Evolutionary conservation across 1,140 invertebrate genomes (phyloP).

Genomic region (Zophobas atratus): DNA sequence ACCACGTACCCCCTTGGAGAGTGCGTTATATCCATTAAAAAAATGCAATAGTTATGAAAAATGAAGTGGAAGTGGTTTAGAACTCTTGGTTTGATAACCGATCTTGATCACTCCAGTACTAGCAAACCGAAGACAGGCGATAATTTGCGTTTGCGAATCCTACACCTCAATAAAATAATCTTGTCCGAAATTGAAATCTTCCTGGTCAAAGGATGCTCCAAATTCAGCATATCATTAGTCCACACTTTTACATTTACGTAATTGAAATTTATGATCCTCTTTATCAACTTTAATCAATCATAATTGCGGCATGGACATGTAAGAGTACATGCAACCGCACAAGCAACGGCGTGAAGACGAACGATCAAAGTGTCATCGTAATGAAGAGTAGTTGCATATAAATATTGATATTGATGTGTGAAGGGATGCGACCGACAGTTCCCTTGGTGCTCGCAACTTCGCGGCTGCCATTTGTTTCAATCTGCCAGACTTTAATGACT

Average conservation of each 20-base stretch:
- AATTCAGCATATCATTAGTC: slow-evolving; percentile 36
- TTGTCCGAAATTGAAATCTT: neutral
- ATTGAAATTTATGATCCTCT: slow-evolving; percentile 47
- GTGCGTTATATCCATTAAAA: too few relatives aligned
- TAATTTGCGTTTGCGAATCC: too few relatives aligned
- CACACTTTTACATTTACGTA: slow-evolving; percentile 47
- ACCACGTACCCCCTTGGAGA: too few relatives aligned
- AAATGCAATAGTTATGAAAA: too few relatives aligned
- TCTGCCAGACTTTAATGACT: slow-evolving; percentile 60
- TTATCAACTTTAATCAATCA: slow-evolving; percentile 48
- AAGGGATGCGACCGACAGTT: slow-evolving; percentile 65
- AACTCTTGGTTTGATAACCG: too few relatives aligned
- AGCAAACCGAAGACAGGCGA: neutral
- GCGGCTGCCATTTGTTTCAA: slow-evolving; percentile 62
- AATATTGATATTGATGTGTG: slow-evolving; percentile 67
- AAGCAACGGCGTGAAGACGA: slow-evolving; percentile 48
- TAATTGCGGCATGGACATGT: slow-evolving; percentile 45
- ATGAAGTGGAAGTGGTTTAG: too few relatives aligned
- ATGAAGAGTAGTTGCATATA: slow-evolving; percentile 65
- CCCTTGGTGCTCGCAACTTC: slow-evolving; percentile 59
- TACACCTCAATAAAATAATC: too few relatives aligned
- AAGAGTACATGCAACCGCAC: slow-evolving; percentile 46
- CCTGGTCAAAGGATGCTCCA: slow-evolving; percentile 37
- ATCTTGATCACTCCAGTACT: too few relatives aligned
- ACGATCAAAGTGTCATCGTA: slow-evolving; percentile 64